Evolutionary conservation across 2,888 invertebrate species (phyloP).

Genomic region (Dryococelus australis): DNA sequence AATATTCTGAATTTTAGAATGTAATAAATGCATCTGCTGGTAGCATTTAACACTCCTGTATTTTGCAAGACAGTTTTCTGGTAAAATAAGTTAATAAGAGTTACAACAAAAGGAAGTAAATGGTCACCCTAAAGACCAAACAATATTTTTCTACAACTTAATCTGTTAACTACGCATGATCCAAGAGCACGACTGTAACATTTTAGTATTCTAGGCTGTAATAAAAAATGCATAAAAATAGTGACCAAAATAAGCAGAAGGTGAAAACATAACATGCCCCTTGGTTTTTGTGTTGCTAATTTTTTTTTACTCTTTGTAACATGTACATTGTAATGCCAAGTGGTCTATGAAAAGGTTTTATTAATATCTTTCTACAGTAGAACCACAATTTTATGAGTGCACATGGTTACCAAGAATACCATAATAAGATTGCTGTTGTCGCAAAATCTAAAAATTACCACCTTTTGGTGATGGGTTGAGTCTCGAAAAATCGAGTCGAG

Average conservation of each 20-base stretch:
- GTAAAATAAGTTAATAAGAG: neutral
- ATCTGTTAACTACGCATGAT: neutral
- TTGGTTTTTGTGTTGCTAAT: neutral
- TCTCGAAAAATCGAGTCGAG: no score
- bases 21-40: neutral
- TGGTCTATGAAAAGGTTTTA: no score
- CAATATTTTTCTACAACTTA: neutral
- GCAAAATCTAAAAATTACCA: no score
- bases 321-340: no score
- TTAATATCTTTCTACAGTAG: no score
- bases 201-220: neutral
- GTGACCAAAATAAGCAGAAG: neutral
- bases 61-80: neutral
- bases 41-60: neutral
- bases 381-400: no score
- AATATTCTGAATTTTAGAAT: neutral
- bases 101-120: neutral
- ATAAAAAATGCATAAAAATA: neutral
- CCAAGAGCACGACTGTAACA: neutral
- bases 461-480: no score
- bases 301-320: neutral
- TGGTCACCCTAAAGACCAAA: neutral
- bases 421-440: no score
- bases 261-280: neutral
- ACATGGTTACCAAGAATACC: no score